Percentiles rank a stretch among this genome's conserved stretches.
Evolutionary conservation across 2,113 vertebrate species (phyloP).

Genomic region (Sterna hirundo): DNA sequence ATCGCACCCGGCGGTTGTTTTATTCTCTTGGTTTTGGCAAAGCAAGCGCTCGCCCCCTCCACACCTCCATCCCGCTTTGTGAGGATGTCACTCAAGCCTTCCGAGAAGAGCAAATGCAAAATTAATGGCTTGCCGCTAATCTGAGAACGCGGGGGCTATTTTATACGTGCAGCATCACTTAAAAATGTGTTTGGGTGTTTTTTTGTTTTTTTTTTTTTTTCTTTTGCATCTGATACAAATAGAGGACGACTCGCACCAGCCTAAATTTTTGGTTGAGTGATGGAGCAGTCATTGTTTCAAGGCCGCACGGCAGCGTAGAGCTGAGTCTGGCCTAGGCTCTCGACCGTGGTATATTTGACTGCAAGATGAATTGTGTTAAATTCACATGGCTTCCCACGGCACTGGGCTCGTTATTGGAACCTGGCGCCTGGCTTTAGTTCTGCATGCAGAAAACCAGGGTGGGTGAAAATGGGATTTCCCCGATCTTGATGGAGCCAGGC

Average conservation of each 20-base stretch:
- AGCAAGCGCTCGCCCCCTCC: not conserved
- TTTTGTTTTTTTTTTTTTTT: too few relatives aligned
- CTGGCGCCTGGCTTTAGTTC: not conserved
- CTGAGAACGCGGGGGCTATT: not conserved
- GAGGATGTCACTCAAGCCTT: not conserved
- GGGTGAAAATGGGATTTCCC: conserved; percentile 57
- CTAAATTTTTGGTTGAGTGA: conserved; percentile 14
- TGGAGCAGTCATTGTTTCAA: conserved; percentile 46
- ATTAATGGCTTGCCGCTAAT: not conserved
- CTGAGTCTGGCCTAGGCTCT: conserved; percentile 23
- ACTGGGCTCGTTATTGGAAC: conserved; percentile 11
- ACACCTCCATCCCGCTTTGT: not conserved
- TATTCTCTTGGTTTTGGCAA: conserved; percentile 27
- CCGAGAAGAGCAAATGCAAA: not conserved
- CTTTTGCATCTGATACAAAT: not conserved
- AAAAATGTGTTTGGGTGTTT: not conserved
- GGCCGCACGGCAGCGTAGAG: not conserved
- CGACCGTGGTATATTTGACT: not conserved
- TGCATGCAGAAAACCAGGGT: not conserved
- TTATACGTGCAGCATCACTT: not conserved
- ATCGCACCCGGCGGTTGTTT: not conserved
- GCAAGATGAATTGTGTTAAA: conserved; percentile 31
- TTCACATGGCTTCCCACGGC: not conserved
- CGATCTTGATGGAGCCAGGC: not conserved
- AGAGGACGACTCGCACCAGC: not conserved